Base-by-base conservation (phyloP, 2,113 vertebrate genomes). In the Zosterops borbonicus region DNA sequence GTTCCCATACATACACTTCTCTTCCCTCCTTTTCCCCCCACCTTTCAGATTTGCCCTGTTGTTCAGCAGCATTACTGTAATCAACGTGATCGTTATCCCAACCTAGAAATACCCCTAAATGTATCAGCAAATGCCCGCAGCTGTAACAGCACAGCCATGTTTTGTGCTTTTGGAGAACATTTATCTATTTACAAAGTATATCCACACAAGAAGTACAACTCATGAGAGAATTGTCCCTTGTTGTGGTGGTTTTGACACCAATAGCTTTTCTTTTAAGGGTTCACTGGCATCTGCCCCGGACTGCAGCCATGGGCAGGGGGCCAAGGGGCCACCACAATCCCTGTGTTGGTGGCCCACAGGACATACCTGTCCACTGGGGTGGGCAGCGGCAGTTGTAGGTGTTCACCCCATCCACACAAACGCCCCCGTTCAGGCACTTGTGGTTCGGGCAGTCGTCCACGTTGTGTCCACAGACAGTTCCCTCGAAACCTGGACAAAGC, bases 381-480 rank as follows among this genome's bases (percentile, higher is more conserved):
- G 99, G 98, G 76, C 99, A 99, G 96, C 99, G 99, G 95, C 99
- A 99, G 91, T 99, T 99, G 97, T 99, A 99, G 2, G 99, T 99
- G 88, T 99, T 99, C 69, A 99, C 99, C 4, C 99, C 99, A 0
- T 99, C 99, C 98, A 99, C 99, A 8, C 99, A 99, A 11, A 98
- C 97, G 2, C 99, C 99, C 46, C 99, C 99, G 10, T 99, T 99
- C 52, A 98, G 98, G 91, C 99, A 99, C 75, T 98, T 98, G 94
- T 99, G 98, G 58, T 98, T 98, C 0, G 99, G 99, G 77, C 99
- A 99, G 97, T 99, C 99, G 1, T 99, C 98, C 3, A 99, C 98
- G 56, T 99, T 99, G 91, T 97, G 96, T 87, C 99, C 99, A 59
- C 99, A 99, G 97, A 99, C 98, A 8, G 80, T 98, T 19, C 99